Conservation (phyloP, 2,888 invertebrate species). For the Linyphia triangularis region DNA sequence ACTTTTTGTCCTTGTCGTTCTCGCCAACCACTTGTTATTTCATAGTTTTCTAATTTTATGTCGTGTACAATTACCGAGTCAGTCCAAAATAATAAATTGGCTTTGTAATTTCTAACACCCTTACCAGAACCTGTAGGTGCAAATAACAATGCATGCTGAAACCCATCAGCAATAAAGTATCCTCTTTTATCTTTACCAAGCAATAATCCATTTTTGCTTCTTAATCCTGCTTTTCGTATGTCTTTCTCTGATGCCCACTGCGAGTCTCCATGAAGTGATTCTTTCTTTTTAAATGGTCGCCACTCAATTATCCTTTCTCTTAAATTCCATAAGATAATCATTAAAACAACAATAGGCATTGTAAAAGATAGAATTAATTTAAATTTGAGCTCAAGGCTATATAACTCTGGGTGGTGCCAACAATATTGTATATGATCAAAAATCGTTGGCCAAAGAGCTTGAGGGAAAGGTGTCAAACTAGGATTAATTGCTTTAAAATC, state of each 20-base stretch:
- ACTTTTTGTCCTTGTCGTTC: slow-evolving; percentile 10
- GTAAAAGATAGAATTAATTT: background rate
- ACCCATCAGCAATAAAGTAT: slow-evolving; percentile 13
- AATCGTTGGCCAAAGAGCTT: slow-evolving; percentile 13
- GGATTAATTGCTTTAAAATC: slow-evolving; percentile 10
- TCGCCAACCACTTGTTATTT: slow-evolving; percentile 6
- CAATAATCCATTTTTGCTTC: slow-evolving; percentile 9
- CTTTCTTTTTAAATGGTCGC: slow-evolving; percentile 13
- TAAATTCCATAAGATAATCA: slow-evolving; percentile 16
- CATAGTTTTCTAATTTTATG: slow-evolving; percentile 13
- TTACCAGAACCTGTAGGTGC: slow-evolving; percentile 6
- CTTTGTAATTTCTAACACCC: background rate
- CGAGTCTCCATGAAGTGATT: slow-evolving; percentile 13
- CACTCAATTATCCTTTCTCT: slow-evolving; percentile 10
- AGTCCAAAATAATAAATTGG: slow-evolving; percentile 13
- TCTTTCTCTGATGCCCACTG: slow-evolving; percentile 16
- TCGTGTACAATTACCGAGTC: slow-evolving; percentile 16
- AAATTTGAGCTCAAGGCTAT: slow-evolving; percentile 6
- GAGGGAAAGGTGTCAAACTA: slow-evolving; percentile 11
- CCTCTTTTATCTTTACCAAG: slow-evolving; percentile 14
- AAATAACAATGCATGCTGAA: slow-evolving; percentile 16
- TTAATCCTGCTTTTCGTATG: slow-evolving; percentile 13
- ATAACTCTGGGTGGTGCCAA: slow-evolving; percentile 16
- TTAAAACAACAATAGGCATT: slow-evolving; percentile 10
- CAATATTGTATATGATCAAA: slow-evolving; percentile 12